Conservation (phyloP, 2,113 vertebrate genomes). For the Nothocercus nigrocapillus region DNA sequence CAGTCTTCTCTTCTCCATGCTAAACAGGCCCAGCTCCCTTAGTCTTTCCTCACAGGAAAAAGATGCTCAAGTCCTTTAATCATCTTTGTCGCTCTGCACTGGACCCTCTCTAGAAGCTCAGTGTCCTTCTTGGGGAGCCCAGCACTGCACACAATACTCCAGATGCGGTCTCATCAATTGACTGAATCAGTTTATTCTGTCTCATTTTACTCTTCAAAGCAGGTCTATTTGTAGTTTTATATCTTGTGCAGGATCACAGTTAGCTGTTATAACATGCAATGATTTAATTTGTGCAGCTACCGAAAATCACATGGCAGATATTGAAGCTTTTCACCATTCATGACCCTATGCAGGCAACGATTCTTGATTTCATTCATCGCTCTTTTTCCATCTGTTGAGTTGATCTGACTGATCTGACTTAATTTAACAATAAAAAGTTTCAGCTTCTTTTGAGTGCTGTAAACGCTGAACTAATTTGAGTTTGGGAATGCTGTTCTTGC, state of each 20-base stretch:
- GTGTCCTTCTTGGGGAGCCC: no score
- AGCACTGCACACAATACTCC: no score
- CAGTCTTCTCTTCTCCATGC: no score
- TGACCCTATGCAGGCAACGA: not conserved
- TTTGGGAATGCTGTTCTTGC: conserved; percentile 15
- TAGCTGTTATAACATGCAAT: not conserved
- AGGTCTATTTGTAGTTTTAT: not conserved
- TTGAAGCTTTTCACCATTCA: not conserved
- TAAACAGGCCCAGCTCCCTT: no score
- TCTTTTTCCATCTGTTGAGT: not conserved
- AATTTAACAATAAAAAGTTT: conserved; percentile 13
- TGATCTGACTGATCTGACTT: not conserved
- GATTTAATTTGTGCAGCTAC: not conserved
- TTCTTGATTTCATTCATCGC: not conserved
- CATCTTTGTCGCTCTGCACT: no score
- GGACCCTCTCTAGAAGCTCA: no score
- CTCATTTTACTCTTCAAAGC: not conserved
- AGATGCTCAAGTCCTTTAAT: no score
- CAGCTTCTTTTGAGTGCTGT: not conserved
- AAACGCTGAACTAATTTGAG: conserved; percentile 32
- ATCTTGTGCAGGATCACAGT: not conserved
- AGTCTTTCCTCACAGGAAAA: no score
- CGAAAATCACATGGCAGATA: not conserved
- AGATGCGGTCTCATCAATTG: no score
- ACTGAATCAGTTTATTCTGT: not conserved